Evolutionary conservation across 2,888 invertebrate species (phyloP), one percentile per base, ranked within the genome.

Genomic region (Clusia tigrina): DNA sequence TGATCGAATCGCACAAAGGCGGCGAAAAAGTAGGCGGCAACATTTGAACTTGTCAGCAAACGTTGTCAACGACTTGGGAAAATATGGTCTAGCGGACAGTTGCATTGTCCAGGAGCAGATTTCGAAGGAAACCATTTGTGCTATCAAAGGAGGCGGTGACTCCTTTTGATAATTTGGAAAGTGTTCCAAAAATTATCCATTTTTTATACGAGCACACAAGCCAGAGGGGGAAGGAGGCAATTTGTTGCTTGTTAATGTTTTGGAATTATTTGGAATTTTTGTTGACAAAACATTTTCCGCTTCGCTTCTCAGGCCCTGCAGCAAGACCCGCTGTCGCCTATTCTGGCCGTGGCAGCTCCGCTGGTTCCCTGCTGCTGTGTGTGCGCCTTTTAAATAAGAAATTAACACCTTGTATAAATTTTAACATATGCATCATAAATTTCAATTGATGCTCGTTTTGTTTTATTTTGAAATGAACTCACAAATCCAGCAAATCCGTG

Each of bases 221-320:
- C 32, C 17, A 42, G 23, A 23, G 26, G 17, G 12, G 22, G 6
- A n/a, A 46, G 55, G 26, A 63, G 52, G 55, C 46, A 59, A 63
- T 63, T 63, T 63, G 59, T 64, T 61, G 55, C 55, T 58, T 38
- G 38, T 61, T 24, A 63, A 63, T 61, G 53, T 55, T 60, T 59
- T 59, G 57, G 56, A 58, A 53, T 61, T 64, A 64, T 62, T 62
- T 54, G 64, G 62, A 67, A 63, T 66, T 66, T n/a, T 62, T 66
- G 66, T 66, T 66, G 66, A 63, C 64, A 62, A 61, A 66, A 62
- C 60, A 66, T 20, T 48, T n/a, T 18, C 48, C 9, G 42, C 42
- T 32, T 12, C 32, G 12, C 6, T 32, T 32, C 32, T 9, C 32
- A 32, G 12, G n/a, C 32, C 5, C 32, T 32, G 32, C 12, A 32